Conservation (phyloP, 2,797 vertebrate genomes). For the Pygocentrus nattereri region DNA sequence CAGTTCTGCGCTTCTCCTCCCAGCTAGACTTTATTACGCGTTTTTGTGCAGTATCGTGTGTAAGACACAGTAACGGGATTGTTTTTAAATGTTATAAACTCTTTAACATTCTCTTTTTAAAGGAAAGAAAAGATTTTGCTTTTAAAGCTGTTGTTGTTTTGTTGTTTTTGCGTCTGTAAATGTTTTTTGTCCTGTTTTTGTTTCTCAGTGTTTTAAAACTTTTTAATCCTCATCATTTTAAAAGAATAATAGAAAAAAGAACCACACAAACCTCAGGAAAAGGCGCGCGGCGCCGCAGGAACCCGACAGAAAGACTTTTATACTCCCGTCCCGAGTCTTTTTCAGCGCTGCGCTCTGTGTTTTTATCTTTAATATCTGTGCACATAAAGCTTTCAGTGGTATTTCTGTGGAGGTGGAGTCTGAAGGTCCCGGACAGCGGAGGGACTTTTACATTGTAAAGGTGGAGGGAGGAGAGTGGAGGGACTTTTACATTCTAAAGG, state of each 20-base stretch:
- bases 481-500: no score
- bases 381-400: not conserved
- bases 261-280: slow-evolving; percentile 58
- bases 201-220: slow-evolving; percentile 4
- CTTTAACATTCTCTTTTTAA: slow-evolving; percentile 7
- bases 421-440: no score
- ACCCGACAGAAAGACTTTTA: slow-evolving; percentile 11
- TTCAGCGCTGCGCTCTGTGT: not conserved
- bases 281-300: slow-evolving; percentile 4
- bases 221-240: slow-evolving; percentile 31
- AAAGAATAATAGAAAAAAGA: slow-evolving; percentile 1
- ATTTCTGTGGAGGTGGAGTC: no score
- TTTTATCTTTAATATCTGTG: slow-evolving; percentile 20
- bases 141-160: not conserved
- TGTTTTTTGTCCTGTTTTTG: not conserved
- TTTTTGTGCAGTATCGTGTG: slow-evolving; percentile 10
- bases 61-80: not conserved
- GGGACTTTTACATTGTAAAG: no score
- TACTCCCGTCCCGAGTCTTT: slow-evolving; percentile 13
- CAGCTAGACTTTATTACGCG: no score
- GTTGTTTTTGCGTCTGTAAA: not conserved
- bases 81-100: slow-evolving; percentile 8
- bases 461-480: no score
- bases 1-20: no score
- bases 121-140: not conserved